Evolutionary conservation across 2,797 vertebrate species (phyloP).

Genomic region (Sciurus vulgaris): DNA sequence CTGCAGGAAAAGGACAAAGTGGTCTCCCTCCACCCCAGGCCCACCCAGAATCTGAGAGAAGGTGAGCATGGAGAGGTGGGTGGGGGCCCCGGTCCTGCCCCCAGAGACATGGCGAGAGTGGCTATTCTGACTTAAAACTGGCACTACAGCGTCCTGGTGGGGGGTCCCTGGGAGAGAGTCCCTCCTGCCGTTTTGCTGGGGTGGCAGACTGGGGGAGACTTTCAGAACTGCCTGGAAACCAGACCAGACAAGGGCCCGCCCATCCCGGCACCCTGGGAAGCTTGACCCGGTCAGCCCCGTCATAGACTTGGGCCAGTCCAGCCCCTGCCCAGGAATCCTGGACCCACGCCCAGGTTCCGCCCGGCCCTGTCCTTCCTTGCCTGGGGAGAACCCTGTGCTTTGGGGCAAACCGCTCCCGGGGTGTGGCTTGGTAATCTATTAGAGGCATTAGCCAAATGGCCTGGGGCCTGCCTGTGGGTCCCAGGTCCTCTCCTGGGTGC

Average conservation of each 20-base stretch:
- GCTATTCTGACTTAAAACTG: neutral
- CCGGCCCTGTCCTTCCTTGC: neutral
- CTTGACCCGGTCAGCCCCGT: neutral
- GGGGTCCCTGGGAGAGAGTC: neutral
- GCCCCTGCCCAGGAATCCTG: neutral
- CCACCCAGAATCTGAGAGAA: neutral
- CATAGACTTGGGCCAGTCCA: neutral
- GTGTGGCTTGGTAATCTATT: neutral
- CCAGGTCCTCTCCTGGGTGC: neutral
- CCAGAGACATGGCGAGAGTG: neutral
- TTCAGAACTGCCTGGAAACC: neutral
- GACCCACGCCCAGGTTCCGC: neutral
- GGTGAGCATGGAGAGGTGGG: accelerated
- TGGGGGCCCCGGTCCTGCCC: no score
- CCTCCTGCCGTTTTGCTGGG: neutral
- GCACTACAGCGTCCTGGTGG: neutral
- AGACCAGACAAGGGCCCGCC: neutral
- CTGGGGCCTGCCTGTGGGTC: neutral
- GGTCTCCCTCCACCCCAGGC: neutral
- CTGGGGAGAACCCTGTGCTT: neutral
- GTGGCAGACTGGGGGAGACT: neutral
- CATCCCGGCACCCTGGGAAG: neutral
- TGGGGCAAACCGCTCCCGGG: neutral
- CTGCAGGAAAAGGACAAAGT: neutral
- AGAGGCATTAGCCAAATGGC: neutral